Percentiles rank a stretch among this genome's conserved stretches.
phyloP scores from a whole-genome alignment of 2,888 invertebrate species.

The Hemaris fuciformis region DNA sequence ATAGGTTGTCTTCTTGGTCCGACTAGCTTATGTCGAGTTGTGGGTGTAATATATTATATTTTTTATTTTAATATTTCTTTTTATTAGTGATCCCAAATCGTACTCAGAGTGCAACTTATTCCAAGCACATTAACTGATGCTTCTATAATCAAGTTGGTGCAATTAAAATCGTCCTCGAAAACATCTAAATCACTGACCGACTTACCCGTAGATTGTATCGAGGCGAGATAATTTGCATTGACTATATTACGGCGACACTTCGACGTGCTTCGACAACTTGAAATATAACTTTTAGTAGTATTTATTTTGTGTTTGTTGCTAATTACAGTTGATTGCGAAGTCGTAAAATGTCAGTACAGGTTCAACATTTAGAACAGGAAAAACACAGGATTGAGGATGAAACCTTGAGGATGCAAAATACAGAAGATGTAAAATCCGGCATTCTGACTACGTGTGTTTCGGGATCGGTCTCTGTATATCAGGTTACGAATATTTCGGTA shows the following conservation, averaged over 20 bases:
- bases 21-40: too few species aligned
- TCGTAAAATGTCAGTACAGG: background rate
- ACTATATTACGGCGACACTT: background rate
- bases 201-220: constrained; percentile 35
- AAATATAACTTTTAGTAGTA: constrained; percentile 20
- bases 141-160: background rate
- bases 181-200: constrained; percentile 39
- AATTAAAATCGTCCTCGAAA: constrained; percentile 19
- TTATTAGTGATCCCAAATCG: too few species aligned
- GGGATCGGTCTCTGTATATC: too few species aligned
- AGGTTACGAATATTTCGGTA: too few species aligned
- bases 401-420: background rate
- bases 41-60: too few species aligned
- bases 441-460: too few species aligned
- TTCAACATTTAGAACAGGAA: too few species aligned
- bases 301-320: constrained; percentile 32
- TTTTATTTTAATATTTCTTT: too few species aligned
- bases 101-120: background rate
- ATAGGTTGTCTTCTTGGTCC: too few species aligned
- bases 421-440: too few species aligned
- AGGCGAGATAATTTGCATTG: constrained; percentile 39
- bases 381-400: too few species aligned
- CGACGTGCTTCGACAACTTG: background rate
- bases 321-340: constrained; percentile 8
- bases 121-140: background rate